phyloP scores from a whole-genome alignment of 1,140 invertebrate genomes.

The Drosophila burlai region DNA sequence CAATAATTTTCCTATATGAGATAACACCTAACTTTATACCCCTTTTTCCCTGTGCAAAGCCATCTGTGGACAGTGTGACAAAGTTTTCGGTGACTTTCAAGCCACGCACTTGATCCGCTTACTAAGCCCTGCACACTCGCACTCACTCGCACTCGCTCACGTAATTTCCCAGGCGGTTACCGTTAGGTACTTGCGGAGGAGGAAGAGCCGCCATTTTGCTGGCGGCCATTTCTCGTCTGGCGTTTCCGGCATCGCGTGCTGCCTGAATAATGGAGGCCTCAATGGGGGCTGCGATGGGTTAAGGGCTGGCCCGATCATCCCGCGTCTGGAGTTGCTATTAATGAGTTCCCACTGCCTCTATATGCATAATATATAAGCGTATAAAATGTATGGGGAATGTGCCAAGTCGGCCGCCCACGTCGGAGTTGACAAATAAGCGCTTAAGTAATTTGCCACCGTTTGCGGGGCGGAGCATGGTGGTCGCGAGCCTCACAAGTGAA shows the following conservation, averaged over 20 bases:
- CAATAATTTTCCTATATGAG: too few relatives aligned
- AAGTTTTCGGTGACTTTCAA: constrained; percentile 43
- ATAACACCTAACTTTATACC: too few relatives aligned
- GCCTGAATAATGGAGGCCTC: constrained; percentile 68
- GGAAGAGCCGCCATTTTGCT: constrained; percentile 55
- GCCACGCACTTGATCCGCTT: constrained; percentile 37
- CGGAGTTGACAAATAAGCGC: constrained; percentile 81
- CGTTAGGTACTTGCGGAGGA: constrained; percentile 35
- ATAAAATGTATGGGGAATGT: constrained; percentile 36
- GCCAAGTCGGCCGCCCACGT: constrained; percentile 30
- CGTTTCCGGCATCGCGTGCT: constrained; percentile 54
- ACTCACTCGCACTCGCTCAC: constrained; percentile 9
- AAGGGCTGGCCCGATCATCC: constrained; percentile 29
- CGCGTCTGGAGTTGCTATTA: constrained; percentile 57
- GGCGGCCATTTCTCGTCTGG: constrained; percentile 66
- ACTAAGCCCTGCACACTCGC: constrained; percentile 8
- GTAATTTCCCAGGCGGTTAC: constrained; percentile 71
- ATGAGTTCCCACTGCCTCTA: constrained; percentile 73
- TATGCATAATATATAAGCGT: constrained; percentile 62
- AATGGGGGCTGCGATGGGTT: constrained; percentile 56
- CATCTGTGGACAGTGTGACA: constrained; percentile 29
- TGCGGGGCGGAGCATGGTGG: constrained; percentile 34
- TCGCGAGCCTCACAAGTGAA: constrained; percentile 74
- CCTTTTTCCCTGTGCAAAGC: background rate
- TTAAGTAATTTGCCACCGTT: constrained; percentile 81